phyloP scores from a whole-genome alignment of 2,888 invertebrate genomes.

The Amphipyra berbera region DNA sequence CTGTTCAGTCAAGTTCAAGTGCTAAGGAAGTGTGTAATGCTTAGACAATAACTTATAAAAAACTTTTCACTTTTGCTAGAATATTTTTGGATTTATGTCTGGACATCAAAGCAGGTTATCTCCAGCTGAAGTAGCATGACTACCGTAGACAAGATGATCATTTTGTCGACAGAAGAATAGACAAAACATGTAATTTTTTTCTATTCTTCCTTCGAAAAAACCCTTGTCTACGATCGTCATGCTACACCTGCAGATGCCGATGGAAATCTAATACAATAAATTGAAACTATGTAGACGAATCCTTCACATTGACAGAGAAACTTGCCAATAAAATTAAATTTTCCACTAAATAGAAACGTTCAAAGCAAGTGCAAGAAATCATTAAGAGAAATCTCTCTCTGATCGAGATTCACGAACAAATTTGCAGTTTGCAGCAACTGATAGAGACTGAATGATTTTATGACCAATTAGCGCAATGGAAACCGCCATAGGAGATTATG shows the following conservation, averaged over 20 bases:
- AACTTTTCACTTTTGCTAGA: no score
- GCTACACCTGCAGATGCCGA: no score
- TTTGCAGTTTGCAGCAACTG: conserved; percentile 36
- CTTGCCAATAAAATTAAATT: conserved; percentile 6
- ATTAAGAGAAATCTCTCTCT: conserved; percentile 43
- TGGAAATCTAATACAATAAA: not conserved
- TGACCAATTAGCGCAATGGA: conserved; percentile 56
- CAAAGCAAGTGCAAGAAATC: conserved; percentile 24
- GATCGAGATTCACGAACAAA: conserved; percentile 45
- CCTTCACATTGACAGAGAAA: not conserved
- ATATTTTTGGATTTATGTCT: no score
- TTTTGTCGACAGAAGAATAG: no score
- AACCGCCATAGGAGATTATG: conserved; percentile 51
- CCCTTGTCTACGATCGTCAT: no score
- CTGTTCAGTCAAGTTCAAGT: no score
- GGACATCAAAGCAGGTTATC: not conserved
- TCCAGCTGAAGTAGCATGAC: no score
- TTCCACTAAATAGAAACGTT: conserved; percentile 18
- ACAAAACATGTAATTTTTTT: no score
- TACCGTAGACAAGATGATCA: no score
- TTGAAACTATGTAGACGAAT: not conserved
- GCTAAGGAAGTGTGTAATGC: no score
- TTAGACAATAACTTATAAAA: no score
- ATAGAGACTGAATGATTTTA: conserved; percentile 53
- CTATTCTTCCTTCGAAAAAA: no score